These are phyloP conservation scores for Leptarthrus brevirostris DNA, from an alignment of 2,888 invertebrate genomes.

Conservation along the genomic window DNA sequence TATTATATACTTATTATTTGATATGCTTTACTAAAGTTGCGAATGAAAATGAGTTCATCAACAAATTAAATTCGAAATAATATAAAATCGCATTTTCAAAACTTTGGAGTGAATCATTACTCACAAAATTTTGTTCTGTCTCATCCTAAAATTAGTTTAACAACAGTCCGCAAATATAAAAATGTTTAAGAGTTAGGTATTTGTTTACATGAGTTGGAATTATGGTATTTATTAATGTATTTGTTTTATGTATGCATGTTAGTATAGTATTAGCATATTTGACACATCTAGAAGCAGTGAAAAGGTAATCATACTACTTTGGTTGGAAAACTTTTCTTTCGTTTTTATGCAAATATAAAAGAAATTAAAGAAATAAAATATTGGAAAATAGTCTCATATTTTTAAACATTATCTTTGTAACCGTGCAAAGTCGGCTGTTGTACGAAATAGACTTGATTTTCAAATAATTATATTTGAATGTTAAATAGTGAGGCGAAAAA, in stretches of 20 bases:
- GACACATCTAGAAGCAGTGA: constrained; percentile 40
- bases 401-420: too few relatives aligned
- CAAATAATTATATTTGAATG: too few relatives aligned
- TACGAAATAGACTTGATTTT: too few relatives aligned
- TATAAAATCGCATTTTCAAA: constrained; percentile 50
- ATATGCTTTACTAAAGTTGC: constrained; percentile 42
- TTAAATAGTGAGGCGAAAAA: too few relatives aligned
- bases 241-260: neutral
- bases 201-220: constrained; percentile 20
- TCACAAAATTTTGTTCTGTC: constrained; percentile 68
- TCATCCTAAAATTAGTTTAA: constrained; percentile 66
- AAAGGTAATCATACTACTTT: constrained; percentile 43
- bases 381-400: too few relatives aligned
- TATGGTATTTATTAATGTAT: constrained; percentile 19
- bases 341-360: neutral
- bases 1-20: constrained; percentile 1
- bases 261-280: constrained; percentile 18
- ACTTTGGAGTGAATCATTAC: constrained; percentile 63
- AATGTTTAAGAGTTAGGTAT: constrained; percentile 44
- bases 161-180: constrained; percentile 64
- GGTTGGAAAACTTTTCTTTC: neutral
- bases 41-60: constrained; percentile 39
- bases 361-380: too few relatives aligned
- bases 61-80: constrained; percentile 39
- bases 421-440: too few relatives aligned